Conservation (phyloP, 1,140 invertebrate genomes). For the Cecropterus lyciades region DNA sequence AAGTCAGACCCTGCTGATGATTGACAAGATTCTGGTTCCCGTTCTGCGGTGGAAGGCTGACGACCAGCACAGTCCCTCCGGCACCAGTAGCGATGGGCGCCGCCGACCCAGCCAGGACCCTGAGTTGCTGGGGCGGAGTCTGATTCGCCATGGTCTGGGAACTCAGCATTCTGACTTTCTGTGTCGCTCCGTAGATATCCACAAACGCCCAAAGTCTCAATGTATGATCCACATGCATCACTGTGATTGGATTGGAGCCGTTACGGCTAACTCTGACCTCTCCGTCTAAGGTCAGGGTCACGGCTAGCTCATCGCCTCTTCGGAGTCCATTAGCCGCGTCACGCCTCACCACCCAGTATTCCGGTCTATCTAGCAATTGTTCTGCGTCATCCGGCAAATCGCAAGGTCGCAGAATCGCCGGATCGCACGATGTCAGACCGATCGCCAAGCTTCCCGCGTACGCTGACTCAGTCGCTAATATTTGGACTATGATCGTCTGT, state of each 20-base stretch:
- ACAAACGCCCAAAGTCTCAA: conserved; percentile 97
- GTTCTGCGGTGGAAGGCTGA: conserved; percentile 89
- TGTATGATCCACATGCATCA: conserved; percentile 98
- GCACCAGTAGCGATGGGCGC: conserved; percentile 86
- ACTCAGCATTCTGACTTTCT: conserved; percentile 87
- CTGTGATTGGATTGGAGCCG: conserved; percentile 90
- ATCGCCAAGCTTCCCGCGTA: conserved; percentile 95
- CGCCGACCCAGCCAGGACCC: conserved; percentile 64
- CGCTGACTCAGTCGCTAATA: conserved; percentile 92
- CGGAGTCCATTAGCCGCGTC: conserved; percentile 94
- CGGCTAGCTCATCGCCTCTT: conserved; percentile 95
- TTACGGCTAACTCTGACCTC: conserved; percentile 95
- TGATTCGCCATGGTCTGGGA: conserved; percentile 59
- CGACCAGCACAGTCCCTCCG: conserved; percentile 90
- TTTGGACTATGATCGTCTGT: conserved; percentile 94
- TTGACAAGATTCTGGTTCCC: conserved; percentile 61
- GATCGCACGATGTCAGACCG: conserved; percentile 97
- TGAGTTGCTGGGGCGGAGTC: conserved; percentile 63
- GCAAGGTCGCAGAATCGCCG: conserved; percentile 87
- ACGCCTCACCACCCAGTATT: conserved; percentile 98
- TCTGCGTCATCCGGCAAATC: conserved; percentile 97
- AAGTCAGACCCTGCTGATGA: conserved; percentile 66
- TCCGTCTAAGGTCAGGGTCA: conserved; percentile 92
- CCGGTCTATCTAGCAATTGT: conserved; percentile 95
- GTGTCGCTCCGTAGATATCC: conserved; percentile 97